Conservation (phyloP, 2,113 vertebrate genomes). For the Melanerpes aurifrons region DNA sequence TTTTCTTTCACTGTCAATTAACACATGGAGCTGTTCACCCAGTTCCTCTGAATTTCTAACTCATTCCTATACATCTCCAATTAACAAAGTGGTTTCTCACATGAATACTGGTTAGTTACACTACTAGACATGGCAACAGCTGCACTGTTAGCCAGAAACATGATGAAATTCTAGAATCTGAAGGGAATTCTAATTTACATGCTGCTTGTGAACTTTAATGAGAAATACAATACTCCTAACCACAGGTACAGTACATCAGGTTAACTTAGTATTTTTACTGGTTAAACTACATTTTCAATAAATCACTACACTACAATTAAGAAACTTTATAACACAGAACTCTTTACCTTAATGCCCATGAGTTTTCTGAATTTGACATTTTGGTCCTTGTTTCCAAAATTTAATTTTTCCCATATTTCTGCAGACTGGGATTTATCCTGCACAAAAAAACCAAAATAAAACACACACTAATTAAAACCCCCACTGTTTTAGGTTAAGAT, state of each 20-base stretch:
- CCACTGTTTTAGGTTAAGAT: neutral
- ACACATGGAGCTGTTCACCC: accelerated
- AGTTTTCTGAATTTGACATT: constrained; percentile 98
- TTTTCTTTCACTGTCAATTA: neutral
- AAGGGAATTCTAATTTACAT: neutral
- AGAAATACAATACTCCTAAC: neutral
- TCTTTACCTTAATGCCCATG: constrained; percentile 97
- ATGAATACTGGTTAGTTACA: neutral
- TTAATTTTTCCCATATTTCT: constrained; percentile 97
- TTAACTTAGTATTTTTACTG: neutral
- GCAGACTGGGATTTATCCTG: constrained; percentile 97
- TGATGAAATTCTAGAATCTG: neutral
- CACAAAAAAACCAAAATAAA: neutral
- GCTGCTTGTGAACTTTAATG: neutral
- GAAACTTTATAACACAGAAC: neutral
- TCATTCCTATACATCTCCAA: neutral
- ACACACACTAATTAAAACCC: too few relatives aligned
- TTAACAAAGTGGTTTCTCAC: neutral
- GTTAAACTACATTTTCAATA: neutral
- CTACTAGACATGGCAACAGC: neutral
- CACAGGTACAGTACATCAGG: neutral
- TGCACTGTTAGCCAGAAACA: neutral
- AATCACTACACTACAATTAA: neutral
- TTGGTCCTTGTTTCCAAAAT: constrained; percentile 99
- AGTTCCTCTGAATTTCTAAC: neutral